Conservation (phyloP, 2,113 vertebrate genomes). For the Hyla sarda region DNA sequence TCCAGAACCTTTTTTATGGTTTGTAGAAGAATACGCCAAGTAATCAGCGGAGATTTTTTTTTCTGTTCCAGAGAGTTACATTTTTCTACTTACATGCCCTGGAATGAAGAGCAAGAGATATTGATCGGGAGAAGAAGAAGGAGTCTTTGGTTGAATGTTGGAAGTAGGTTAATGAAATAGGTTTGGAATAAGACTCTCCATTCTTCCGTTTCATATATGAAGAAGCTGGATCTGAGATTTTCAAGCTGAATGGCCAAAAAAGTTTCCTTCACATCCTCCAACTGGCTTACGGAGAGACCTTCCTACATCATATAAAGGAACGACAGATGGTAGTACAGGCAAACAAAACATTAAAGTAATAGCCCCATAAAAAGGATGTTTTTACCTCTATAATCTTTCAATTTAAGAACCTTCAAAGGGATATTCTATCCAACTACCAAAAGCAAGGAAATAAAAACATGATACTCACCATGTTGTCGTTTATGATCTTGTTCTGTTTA, state of each 20-base stretch:
- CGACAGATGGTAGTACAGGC: too few species aligned
- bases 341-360: too few species aligned
- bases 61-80: not conserved
- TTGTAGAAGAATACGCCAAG: not conserved
- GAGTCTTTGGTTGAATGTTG: not conserved
- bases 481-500: too few species aligned
- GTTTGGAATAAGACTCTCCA: conserved; percentile 20
- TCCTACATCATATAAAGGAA: not conserved
- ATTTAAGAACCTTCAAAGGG: not conserved
- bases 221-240: not conserved
- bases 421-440: too few species aligned
- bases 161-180: not conserved
- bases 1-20: too few species aligned
- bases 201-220: not conserved
- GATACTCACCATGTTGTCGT: too few species aligned
- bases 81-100: not conserved
- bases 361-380: not conserved
- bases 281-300: not conserved
- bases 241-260: not conserved
- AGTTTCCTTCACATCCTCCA: not conserved
- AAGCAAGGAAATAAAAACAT: too few species aligned
- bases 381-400: not conserved
- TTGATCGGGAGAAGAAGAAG: not conserved
- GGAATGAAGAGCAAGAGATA: not conserved
- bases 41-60: not conserved